Conservation (phyloP, 2,888 invertebrate species). For the Eupithecia subfuscata region DNA sequence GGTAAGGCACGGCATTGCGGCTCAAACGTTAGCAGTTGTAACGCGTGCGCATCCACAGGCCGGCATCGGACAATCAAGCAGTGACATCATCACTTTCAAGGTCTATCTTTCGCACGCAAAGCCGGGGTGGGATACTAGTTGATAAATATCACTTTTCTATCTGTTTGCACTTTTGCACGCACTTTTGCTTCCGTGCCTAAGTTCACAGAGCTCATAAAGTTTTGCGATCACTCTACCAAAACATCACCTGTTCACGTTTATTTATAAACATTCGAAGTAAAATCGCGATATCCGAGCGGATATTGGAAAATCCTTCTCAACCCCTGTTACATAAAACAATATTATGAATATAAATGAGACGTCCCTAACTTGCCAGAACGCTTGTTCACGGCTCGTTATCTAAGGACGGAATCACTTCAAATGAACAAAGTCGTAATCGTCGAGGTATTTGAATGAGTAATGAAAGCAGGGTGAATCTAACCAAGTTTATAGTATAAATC, state of each 20-base stretch:
- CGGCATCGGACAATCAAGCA: no score
- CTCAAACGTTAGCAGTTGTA: no score
- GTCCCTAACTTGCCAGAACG: conserved; percentile 60
- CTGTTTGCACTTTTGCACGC: no score
- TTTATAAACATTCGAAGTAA: conserved; percentile 17
- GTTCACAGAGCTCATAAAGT: no score
- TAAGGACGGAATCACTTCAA: conserved; percentile 63
- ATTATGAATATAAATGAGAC: conserved; percentile 64
- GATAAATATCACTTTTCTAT: no score
- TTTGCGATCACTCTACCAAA: no score
- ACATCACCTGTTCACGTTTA: neutral
- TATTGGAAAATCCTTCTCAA: conserved; percentile 54
- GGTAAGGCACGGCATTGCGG: no score
- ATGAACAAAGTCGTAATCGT: conserved; percentile 68
- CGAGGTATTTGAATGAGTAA: conserved; percentile 68
- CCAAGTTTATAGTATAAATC: conserved; percentile 67
- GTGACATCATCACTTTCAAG: no score
- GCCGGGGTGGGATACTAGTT: no score
- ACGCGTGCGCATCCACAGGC: no score
- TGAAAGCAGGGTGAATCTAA: conserved; percentile 60
- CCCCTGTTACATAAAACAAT: conserved; percentile 56
- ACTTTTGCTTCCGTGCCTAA: no score
- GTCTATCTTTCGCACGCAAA: no score
- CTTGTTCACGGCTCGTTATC: conserved; percentile 59
- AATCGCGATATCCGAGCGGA: conserved; percentile 34